phyloP scores from a whole-genome alignment of 2,888 invertebrate genomes.

The Lasius platythorax region DNA sequence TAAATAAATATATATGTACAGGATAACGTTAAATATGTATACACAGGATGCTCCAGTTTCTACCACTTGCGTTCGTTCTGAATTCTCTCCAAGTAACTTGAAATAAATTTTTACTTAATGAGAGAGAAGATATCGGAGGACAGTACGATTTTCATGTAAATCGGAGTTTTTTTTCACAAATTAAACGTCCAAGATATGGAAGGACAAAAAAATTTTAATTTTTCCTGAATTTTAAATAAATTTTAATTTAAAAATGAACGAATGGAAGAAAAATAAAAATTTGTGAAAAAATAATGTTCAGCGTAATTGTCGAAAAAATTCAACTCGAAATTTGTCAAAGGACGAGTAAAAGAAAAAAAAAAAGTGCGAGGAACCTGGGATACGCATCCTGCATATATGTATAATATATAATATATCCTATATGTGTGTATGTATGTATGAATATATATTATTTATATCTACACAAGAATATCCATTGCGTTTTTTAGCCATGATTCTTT shows the following conservation, averaged over 20 bases:
- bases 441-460: conserved; percentile 76
- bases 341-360: conserved; percentile 5
- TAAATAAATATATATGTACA: conserved; percentile 63
- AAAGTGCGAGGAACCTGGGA: conserved; percentile 5
- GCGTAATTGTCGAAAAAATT: not conserved
- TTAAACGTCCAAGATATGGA: not conserved
- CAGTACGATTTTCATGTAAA: not conserved
- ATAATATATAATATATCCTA: conserved; percentile 65
- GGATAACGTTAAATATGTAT: conserved; percentile 65
- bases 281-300: not conserved
- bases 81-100: not conserved
- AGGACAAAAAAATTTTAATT: not conserved
- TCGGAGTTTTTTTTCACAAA: conserved; percentile 1
- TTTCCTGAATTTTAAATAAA: not conserved
- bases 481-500: conserved; percentile 76
- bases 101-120: not conserved
- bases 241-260: not conserved
- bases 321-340: not conserved
- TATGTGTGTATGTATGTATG: conserved; percentile 65
- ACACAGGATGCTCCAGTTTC: conserved; percentile 19
- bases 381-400: conserved; percentile 44
- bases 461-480: conserved; percentile 76
- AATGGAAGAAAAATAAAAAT: not conserved
- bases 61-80: not conserved
- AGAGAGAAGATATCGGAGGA: not conserved